Percentiles rank a stretch among this genome's conserved stretches.
Conservation (phyloP, 2,113 vertebrate species). For the Callochromis pleurospilus region DNA sequence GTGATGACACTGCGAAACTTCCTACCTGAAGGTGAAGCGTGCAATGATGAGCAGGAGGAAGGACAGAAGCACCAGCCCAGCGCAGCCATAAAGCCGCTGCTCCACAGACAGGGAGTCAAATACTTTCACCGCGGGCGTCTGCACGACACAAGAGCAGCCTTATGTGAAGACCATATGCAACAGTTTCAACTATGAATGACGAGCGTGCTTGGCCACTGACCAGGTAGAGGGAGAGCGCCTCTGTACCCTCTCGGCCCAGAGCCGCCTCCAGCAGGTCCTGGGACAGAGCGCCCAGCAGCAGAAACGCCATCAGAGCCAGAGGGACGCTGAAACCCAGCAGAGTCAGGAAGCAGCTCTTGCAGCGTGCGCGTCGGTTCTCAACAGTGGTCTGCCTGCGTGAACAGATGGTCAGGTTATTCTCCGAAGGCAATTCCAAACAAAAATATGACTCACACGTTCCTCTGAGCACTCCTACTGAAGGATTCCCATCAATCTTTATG, state of each 20-base stretch:
- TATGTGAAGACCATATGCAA: not conserved
- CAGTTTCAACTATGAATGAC: not conserved
- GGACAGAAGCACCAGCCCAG: constrained; percentile 66
- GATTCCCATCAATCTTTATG: not conserved
- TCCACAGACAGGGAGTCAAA: constrained; percentile 62
- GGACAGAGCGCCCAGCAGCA: constrained; percentile 67
- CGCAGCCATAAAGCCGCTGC: constrained; percentile 62
- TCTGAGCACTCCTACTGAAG: not conserved
- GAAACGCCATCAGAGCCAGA: constrained; percentile 59
- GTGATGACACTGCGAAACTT: not conserved
- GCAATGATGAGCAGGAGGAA: constrained; percentile 72
- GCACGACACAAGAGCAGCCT: not conserved
- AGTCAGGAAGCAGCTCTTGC: constrained; percentile 71
- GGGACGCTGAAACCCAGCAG: constrained; percentile 72
- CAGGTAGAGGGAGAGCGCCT: constrained; percentile 66
- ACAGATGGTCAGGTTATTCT: not conserved
- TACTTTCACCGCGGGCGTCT: constrained; percentile 59
- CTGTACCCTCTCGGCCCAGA: constrained; percentile 59
- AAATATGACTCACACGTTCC: not conserved
- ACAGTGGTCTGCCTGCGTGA: constrained; percentile 53
- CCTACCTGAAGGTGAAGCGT: constrained; percentile 70
- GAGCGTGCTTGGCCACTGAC: constrained; percentile 34
- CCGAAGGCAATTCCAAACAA: not conserved
- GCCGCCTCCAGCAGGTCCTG: constrained; percentile 52
- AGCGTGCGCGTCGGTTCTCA: constrained; percentile 65